A percentile compares a stretch with the other conserved stretches of the same genome.
Evolutionary conservation across 1,140 invertebrate genomes (phyloP).

Genomic region (Procambarus virginalis): DNA sequence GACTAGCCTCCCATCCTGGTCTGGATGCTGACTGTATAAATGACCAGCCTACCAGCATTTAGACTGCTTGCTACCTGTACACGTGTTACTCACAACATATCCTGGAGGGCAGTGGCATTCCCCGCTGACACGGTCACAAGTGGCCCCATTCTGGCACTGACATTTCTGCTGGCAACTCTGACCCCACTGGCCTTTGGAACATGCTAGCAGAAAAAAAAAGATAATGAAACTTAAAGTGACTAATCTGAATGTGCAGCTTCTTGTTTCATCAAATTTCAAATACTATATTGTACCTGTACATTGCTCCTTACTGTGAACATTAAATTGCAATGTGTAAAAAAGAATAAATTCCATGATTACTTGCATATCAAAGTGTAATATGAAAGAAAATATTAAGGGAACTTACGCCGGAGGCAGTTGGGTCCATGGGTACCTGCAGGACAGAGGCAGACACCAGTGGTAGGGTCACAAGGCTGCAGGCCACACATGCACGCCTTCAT

Average conservation of each 20-base stretch:
- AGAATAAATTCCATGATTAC: too few relatives aligned
- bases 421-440: slow-evolving; percentile 85
- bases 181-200: slow-evolving; percentile 91
- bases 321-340: too few relatives aligned
- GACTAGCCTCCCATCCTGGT: too few relatives aligned
- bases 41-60: too few relatives aligned
- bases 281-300: too few relatives aligned
- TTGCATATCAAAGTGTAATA: neutral
- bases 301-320: too few relatives aligned
- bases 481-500: slow-evolving; percentile 85
- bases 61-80: too few relatives aligned
- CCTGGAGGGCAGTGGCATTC: slow-evolving; percentile 71
- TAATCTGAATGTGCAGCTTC: too few relatives aligned
- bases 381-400: neutral
- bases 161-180: slow-evolving; percentile 86
- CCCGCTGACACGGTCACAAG: slow-evolving; percentile 70
- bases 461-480: slow-evolving; percentile 87
- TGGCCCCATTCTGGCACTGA: slow-evolving; percentile 80
- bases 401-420: slow-evolving; percentile 82
- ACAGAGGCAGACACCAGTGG: slow-evolving; percentile 89
- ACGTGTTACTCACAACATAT: slow-evolving; percentile 76
- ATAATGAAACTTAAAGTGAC: neutral
- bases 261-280: too few relatives aligned
- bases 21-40: too few relatives aligned
- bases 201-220: slow-evolving; percentile 72